Conservation (phyloP, 2,113 vertebrate genomes). For the Nannospalax galili region DNA sequence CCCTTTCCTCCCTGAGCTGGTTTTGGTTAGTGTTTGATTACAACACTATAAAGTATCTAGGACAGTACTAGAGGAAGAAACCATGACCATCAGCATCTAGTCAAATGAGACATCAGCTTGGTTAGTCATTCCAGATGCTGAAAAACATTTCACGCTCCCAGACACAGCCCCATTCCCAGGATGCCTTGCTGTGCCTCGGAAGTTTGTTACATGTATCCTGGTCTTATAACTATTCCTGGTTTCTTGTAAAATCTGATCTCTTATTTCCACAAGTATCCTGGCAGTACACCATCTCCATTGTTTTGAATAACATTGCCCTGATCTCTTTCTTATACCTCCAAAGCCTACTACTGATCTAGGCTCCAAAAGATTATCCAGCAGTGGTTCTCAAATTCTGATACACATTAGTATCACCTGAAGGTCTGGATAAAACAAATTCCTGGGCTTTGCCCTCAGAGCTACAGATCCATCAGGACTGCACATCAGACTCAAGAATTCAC, state of each 20-base stretch:
- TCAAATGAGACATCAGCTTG: background rate
- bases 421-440: background rate
- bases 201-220: background rate
- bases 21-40: no score
- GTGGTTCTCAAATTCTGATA: background rate
- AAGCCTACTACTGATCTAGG: background rate
- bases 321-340: background rate
- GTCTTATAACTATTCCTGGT: background rate
- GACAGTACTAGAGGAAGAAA: background rate
- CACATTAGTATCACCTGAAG: background rate
- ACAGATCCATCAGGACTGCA: background rate
- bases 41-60: no score
- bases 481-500: background rate
- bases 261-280: background rate
- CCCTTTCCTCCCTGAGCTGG: no score
- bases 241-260: background rate
- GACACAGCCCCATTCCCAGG: background rate
- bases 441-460: background rate
- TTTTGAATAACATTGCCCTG: background rate
- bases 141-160: background rate
- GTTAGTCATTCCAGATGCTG: background rate
- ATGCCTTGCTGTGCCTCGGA: accelerated
- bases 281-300: background rate
- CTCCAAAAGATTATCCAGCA: background rate
- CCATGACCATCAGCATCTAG: background rate